Conservation (phyloP, 2,888 invertebrate species). For the Caenorhabditis sp. region DNA sequence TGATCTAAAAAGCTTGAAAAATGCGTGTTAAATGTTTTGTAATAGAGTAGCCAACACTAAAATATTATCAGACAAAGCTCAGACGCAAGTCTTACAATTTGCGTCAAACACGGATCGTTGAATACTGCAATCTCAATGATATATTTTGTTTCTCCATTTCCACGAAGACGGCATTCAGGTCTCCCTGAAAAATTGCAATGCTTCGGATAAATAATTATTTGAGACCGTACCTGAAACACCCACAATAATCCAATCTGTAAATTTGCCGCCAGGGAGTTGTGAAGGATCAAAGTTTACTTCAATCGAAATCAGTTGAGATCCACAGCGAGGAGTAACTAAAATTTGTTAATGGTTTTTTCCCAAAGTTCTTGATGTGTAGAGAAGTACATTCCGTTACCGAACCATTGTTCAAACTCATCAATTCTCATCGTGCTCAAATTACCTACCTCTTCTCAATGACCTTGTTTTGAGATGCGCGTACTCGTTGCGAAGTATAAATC, state of each 20-base stretch:
- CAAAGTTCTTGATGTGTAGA: too few species aligned
- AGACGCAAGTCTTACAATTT: slow-evolving; percentile 76
- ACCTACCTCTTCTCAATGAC: slow-evolving; percentile 26
- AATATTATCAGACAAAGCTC: too few species aligned
- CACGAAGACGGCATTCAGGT: slow-evolving; percentile 79
- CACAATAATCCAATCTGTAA: slow-evolving; percentile 81
- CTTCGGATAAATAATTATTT: not conserved
- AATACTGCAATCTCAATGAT: slow-evolving; percentile 82
- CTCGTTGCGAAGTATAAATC: slow-evolving; percentile 31
- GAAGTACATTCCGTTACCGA: not conserved
- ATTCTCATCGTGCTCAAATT: slow-evolving; percentile 8
- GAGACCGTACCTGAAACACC: slow-evolving; percentile 81
- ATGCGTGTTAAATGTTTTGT: too few species aligned
- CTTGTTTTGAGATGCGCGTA: slow-evolving; percentile 29
- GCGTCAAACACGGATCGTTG: slow-evolving; percentile 82
- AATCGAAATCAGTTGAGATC: slow-evolving; percentile 78
- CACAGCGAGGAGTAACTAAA: slow-evolving; percentile 80
- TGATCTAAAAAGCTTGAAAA: too few species aligned
- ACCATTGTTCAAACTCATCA: slow-evolving; percentile 11
- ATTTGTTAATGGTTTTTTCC: slow-evolving; percentile 1
- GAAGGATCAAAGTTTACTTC: slow-evolving; percentile 78
- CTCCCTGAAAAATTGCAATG: slow-evolving; percentile 60
- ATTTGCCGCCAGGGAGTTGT: slow-evolving; percentile 75
- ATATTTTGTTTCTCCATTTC: slow-evolving; percentile 82
- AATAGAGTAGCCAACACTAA: not conserved